Percentiles rank a stretch among this genome's conserved stretches.
phyloP scores from a whole-genome alignment of 2,888 invertebrate genomes.

The Tortrix viridana region DNA sequence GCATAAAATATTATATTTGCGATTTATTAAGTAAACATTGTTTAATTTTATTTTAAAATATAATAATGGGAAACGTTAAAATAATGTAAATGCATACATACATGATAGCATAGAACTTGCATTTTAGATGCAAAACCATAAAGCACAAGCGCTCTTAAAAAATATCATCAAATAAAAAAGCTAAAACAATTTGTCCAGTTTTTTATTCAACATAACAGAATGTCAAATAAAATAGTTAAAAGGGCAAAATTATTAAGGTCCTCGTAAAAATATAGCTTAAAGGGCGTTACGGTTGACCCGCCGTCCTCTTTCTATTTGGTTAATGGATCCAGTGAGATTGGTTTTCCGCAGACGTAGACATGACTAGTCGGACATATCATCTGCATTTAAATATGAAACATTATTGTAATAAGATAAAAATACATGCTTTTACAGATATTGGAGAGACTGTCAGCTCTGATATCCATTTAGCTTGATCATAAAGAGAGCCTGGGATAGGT shows the following conservation, averaged over 20 bases:
- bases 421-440: not conserved
- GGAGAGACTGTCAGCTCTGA: too few species aligned
- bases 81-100: too few species aligned
- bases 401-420: not conserved
- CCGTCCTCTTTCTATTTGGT: constrained; percentile 62
- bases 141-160: too few species aligned
- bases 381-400: constrained; percentile 29
- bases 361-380: constrained; percentile 44
- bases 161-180: not conserved
- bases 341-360: constrained; percentile 59
- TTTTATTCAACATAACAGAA: not conserved
- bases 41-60: too few species aligned
- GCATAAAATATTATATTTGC: too few species aligned
- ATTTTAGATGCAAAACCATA: too few species aligned
- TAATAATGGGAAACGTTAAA: too few species aligned
- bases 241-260: constrained; percentile 21
- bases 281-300: constrained; percentile 33
- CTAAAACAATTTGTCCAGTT: not conserved
- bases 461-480: too few species aligned
- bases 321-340: constrained; percentile 73
- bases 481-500: too few species aligned
- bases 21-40: too few species aligned
- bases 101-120: too few species aligned
- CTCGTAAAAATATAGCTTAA: constrained; percentile 32
- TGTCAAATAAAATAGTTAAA: constrained; percentile 19